These are phyloP conservation scores for Drosophila willistoni DNA, from an alignment of 1,140 invertebrate species.

Conservation along the genomic window DNA sequence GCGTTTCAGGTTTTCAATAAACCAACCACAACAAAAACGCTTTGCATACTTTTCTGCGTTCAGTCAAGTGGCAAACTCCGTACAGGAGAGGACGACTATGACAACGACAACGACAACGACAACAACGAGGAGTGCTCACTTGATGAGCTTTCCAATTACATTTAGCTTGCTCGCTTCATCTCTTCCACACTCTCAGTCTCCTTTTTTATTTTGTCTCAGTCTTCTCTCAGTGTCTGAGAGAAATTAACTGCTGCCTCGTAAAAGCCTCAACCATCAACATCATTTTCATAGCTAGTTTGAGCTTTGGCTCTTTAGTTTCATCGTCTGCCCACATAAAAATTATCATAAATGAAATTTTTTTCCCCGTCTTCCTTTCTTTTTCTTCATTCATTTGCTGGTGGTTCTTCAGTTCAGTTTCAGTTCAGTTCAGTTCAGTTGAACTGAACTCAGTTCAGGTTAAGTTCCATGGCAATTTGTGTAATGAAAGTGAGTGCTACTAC, in stretches of 20 bases:
- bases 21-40: conserved; percentile 40
- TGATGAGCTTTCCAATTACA: conserved; percentile 76
- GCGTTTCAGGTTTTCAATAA: conserved; percentile 60
- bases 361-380: conserved; percentile 16
- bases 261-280: conserved; percentile 37
- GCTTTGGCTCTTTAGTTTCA: conserved; percentile 24
- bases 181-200: conserved; percentile 34
- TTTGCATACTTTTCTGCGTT: conserved; percentile 69
- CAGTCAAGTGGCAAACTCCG: conserved; percentile 57
- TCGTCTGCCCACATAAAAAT: conserved; percentile 46
- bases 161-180: conserved; percentile 41
- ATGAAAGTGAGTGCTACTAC: conserved; percentile 50
- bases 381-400: background rate
- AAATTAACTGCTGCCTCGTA: conserved; percentile 65
- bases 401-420: conserved; percentile 1
- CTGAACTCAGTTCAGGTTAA: conserved; percentile 11
- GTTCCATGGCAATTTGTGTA: conserved; percentile 55
- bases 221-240: conserved; percentile 28
- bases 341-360: conserved; percentile 51
- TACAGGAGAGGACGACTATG: background rate
- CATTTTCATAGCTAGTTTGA: conserved; percentile 6
- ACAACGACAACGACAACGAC: conserved; percentile 6
- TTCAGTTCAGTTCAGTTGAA: background rate
- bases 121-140: conserved; percentile 30
- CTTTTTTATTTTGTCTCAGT: conserved; percentile 35